phyloP scores from a whole-genome alignment of 2,797 vertebrate genomes.

The Micropoecilia bifurca region DNA sequence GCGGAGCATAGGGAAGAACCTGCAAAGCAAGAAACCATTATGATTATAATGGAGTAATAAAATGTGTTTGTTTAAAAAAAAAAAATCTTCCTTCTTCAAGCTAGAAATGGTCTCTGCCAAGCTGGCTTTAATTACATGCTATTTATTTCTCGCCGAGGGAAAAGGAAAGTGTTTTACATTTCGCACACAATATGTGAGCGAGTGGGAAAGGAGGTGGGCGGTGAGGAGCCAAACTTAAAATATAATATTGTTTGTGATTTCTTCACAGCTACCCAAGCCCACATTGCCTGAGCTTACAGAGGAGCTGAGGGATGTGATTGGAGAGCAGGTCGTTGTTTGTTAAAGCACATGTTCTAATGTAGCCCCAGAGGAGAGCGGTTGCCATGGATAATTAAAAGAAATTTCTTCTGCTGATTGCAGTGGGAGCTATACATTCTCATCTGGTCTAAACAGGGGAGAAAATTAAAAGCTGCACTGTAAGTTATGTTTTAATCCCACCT shows the following conservation, averaged over 20 bases:
- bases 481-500: background rate
- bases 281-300: conserved; percentile 14
- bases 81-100: background rate
- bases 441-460: conserved; percentile 7
- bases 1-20: background rate
- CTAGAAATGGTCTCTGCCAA: background rate
- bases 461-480: background rate
- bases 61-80: background rate
- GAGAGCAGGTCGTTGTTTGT: conserved; percentile 46
- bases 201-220: conserved; percentile 58
- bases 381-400: conserved; percentile 67
- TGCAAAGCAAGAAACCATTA: background rate
- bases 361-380: conserved; percentile 46
- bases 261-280: conserved; percentile 6
- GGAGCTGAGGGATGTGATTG: conserved; percentile 21
- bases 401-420: conserved; percentile 49
- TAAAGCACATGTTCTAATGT: conserved; percentile 38
- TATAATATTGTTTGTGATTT: conserved; percentile 25
- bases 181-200: conserved; percentile 53
- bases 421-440: conserved; percentile 12
- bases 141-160: conserved; percentile 16
- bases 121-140: background rate
- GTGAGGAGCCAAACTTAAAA: conserved; percentile 35
- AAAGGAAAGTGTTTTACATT: conserved; percentile 34
- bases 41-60: background rate